Evolutionary conservation across 2,888 invertebrate species (phyloP), one percentile per base, ranked within the genome.

Genomic region (Drosophila neotestacea): DNA sequence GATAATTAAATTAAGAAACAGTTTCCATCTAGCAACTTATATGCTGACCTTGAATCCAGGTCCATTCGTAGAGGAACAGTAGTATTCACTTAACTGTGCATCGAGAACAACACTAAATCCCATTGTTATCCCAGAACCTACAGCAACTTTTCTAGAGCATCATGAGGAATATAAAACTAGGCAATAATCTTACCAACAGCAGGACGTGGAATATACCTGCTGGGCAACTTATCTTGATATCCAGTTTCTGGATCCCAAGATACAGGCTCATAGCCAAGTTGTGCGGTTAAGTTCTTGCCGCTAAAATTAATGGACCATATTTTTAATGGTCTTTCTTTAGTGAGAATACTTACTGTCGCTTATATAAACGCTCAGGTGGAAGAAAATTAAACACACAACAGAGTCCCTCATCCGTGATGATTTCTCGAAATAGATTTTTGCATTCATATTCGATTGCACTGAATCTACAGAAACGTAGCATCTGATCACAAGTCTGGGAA

Each of bases 321-420:
- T 7, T 9, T n/a, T 5, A 36, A 11, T 11, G 10, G 0, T 4
- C 16, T 4, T 30, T 0, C 22, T 6, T 6, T 32, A 32, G 4
- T 9, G 4, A 1, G 0, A 10, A 4, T 38, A 74, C 79, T 75
- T 70, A 90, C 91, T 41, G 28, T n/a, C 64, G 44, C 28, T 80
- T 77, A 7, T 77, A 83, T 30, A 91, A 50, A 54, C 83, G 81
- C 7, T 80, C 65, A 0, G 94, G 93, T 56, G 96, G 95, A 0
- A 97, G 94, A 54, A 95, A 94, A 89, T 97, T 97, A 88, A 97
- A 97, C 2, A 96, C 95, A 90, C 97, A 97, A 88, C 97, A 97
- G 1, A 97, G 93, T 0, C 97, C 97, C 90, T 97, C 97, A 83
- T 97, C 97, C 0, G 97, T 97, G 61, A 96, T 93, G 46, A 96